Percentiles rank a stretch among this genome's conserved stretches.
These are phyloP conservation scores for Drosophila neoperkinsi DNA, from an alignment of 2,888 invertebrate species.

Conservation along the genomic window DNA sequence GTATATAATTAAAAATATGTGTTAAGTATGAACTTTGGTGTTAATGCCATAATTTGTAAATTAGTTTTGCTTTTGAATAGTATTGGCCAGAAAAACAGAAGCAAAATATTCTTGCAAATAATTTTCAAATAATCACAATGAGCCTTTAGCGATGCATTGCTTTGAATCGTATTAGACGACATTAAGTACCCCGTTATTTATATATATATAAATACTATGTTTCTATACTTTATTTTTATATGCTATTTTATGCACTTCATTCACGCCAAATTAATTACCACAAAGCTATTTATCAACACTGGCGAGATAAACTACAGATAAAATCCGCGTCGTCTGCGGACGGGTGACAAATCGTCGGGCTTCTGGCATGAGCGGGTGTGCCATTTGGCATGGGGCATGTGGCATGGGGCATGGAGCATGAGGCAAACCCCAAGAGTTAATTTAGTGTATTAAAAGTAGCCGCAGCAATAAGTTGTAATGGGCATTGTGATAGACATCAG, in stretches of 20 bases:
- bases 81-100: not conserved
- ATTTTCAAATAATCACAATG: not conserved
- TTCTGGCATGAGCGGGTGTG: constrained; percentile 4
- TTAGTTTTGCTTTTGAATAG: not conserved
- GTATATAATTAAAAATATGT: not conserved
- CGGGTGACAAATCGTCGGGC: constrained; percentile 47
- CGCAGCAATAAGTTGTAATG: constrained; percentile 72
- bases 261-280: constrained; percentile 73
- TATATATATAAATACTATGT: not conserved
- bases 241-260: constrained; percentile 51
- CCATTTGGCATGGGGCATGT: not conserved
- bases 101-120: not conserved
- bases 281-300: constrained; percentile 71
- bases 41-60: not conserved
- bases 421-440: constrained; percentile 57
- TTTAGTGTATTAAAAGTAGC: constrained; percentile 77
- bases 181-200: not conserved
- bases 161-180: not conserved
- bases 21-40: not conserved
- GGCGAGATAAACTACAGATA: constrained; percentile 70
- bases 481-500: constrained; percentile 65
- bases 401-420: not conserved
- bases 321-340: constrained; percentile 51
- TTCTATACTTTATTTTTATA: constrained; percentile 6
- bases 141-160: not conserved